These are phyloP conservation scores for Zaprionus capensis DNA, from an alignment of 1,140 invertebrate species.

Conservation along the genomic window DNA sequence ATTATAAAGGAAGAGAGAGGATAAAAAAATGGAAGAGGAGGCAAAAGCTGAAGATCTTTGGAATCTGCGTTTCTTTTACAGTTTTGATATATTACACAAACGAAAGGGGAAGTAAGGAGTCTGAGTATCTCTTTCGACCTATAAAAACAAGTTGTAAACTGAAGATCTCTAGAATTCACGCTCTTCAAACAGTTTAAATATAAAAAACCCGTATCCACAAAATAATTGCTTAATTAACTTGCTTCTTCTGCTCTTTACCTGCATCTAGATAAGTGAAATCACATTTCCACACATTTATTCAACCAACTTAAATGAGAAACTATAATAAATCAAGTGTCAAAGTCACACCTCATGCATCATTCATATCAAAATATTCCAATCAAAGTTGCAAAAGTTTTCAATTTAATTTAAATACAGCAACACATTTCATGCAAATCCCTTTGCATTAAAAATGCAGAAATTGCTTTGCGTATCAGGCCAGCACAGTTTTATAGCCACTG, in stretches of 20 bases:
- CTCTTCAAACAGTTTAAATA: neutral
- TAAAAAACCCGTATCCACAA: neutral
- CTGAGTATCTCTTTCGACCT: too few relatives aligned
- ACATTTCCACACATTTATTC: neutral
- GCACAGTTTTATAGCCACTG: constrained; percentile 22
- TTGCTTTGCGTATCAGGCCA: neutral
- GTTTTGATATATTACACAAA: neutral
- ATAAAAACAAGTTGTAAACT: neutral
- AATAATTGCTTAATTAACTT: neutral
- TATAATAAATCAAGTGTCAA: constrained; percentile 1
- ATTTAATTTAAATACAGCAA: constrained; percentile 12
- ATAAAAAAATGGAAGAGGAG: neutral
- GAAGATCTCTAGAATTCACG: neutral
- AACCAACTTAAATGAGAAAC: neutral
- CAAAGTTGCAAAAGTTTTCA: constrained; percentile 13
- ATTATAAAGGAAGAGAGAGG: neutral
- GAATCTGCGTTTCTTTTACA: neutral
- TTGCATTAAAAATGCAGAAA: constrained; percentile 9
- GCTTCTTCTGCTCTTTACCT: too few relatives aligned
- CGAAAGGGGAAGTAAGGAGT: too few relatives aligned
- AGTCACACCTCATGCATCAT: constrained; percentile 3
- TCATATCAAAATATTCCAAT: neutral
- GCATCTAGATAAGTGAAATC: neutral
- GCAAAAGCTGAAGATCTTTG: neutral
- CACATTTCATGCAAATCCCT: neutral